phyloP scores from a whole-genome alignment of 2,797 vertebrate genomes.

The Furcifer pardalis region DNA sequence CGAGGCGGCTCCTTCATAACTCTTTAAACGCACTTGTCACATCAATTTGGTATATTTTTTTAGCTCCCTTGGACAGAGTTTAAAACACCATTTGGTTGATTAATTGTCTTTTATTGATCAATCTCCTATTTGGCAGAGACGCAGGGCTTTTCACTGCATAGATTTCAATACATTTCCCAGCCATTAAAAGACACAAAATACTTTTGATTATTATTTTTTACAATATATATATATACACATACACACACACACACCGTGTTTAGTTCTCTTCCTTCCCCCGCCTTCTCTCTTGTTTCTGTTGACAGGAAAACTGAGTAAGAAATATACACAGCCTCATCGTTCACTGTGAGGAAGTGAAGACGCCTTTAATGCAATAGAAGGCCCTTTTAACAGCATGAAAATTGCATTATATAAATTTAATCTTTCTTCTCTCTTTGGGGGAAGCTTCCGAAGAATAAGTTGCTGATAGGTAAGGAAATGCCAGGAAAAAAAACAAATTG shows the following conservation, averaged over 20 bases:
- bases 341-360: slow-evolving; percentile 27
- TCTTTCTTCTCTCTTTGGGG: slow-evolving; percentile 24
- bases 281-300: neutral
- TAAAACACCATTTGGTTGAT: slow-evolving; percentile 67
- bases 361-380: slow-evolving; percentile 35
- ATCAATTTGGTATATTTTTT: slow-evolving; percentile 28
- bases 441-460: neutral
- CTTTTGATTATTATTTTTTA: neutral
- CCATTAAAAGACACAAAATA: slow-evolving; percentile 48
- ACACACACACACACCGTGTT: neutral
- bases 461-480: slow-evolving; percentile 18
- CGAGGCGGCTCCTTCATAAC: slow-evolving; percentile 10
- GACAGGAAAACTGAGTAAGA: neutral
- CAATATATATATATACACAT: neutral
- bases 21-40: slow-evolving; percentile 40
- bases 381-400: slow-evolving; percentile 37
- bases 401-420: slow-evolving; percentile 37
- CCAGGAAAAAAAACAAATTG: neutral
- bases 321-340: neutral
- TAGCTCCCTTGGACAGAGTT: slow-evolving; percentile 55
- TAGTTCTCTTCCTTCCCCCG: too few relatives aligned
- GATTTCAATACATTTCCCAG: slow-evolving; percentile 57
- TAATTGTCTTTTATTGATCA: slow-evolving; percentile 65
- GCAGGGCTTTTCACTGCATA: slow-evolving; percentile 34
- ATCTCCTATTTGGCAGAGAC: slow-evolving; percentile 48